Base-by-base conservation (phyloP, 2,888 invertebrate species). In the Caenorhabditis angaria region DNA sequence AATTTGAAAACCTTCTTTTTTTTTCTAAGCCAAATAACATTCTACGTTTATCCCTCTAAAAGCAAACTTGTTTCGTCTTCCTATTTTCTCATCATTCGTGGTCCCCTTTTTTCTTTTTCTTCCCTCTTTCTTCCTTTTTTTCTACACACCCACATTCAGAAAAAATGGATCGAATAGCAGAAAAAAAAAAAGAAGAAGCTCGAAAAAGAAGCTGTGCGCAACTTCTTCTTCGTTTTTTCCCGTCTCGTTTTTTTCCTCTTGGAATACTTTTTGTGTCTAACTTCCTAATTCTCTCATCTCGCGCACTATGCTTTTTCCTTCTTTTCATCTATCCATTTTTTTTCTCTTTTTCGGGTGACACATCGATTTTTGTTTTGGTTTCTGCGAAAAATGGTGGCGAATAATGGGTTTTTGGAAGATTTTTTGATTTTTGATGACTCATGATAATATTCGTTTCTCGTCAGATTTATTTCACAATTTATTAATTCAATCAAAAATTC, bases 191-290 rank as follows among this genome's bases (percentile, higher is more conserved):
- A 41, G 14, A 41, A 41, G 41, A 41, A 41, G 41, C 41, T 41
- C 41, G 41, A 41, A 41, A 18, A 41, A 12, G 41, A n/a, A 24
- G 51, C 18, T 55, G 20, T 55, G n/a, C 55, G 28, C 25, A n/a
- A 20, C 55, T 27, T 20, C 28, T 12, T 55, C 20, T 27, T 55
- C 28, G 3, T 55, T 14, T 5, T 27, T 29, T 24, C 51, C 22
- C 51, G n/a, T 24, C 55, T 20, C 61, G 12, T 51, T 54, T 14
- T 25, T 27, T 51, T 53, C 24, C 22, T 61, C 32, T 35, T 50
- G 22, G 22, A 24, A 8, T 50, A 22, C 6, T 50, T 20, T 18
- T 20, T 50, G 50, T 50, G n/a, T n/a, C n/a, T n/a, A n/a, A n/a
- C n/a, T n/a, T n/a, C n/a, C 41, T 41, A 41, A 41, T 18, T 41